These are phyloP conservation scores for Antechinus flavipes DNA, from an alignment of 2,113 vertebrate species.

Conservation along the genomic window DNA sequence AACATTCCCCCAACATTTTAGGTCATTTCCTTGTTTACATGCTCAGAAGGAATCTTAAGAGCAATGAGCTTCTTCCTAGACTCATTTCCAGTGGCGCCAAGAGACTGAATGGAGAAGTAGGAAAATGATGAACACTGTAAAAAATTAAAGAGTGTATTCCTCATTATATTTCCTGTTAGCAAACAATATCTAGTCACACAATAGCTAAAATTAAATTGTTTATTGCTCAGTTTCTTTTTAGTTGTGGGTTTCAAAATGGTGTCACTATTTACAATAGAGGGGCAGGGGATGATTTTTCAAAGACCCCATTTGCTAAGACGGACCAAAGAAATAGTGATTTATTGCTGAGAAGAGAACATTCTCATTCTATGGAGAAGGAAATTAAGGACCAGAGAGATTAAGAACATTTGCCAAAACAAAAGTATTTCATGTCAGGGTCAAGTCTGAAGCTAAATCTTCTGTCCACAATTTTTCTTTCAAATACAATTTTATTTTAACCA, in stretches of 20 bases:
- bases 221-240: background rate
- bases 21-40: background rate
- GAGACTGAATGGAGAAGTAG: background rate
- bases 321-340: background rate
- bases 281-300: background rate
- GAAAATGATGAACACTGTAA: background rate
- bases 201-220: background rate
- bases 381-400: background rate
- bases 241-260: background rate
- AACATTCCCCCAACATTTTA: background rate
- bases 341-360: background rate
- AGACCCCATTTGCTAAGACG: background rate
- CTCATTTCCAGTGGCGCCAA: background rate
- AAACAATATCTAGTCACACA: background rate
- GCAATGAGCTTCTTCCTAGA: background rate
- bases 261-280: background rate
- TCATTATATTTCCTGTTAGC: background rate
- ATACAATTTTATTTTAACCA: background rate
- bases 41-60: background rate
- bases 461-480: background rate
- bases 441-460: background rate
- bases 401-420: background rate
- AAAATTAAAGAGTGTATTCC: background rate
- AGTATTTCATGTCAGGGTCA: background rate
- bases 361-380: background rate